Evolutionary conservation across 2,888 invertebrate species (phyloP), one percentile per base, ranked within the genome.

Genomic region (Dolichomitus sp.): DNA sequence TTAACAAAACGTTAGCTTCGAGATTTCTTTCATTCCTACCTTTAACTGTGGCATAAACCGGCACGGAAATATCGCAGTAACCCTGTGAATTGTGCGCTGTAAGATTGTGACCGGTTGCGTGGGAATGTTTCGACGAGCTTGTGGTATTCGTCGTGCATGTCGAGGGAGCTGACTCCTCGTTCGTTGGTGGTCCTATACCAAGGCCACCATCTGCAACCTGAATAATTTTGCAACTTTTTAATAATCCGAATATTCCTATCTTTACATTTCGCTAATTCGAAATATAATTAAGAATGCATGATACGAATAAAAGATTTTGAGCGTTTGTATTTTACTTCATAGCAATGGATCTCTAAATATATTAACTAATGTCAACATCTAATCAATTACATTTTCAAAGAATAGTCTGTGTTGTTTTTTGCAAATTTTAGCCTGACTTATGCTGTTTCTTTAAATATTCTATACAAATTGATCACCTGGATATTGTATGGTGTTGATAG

Each of bases 11-110:
- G 7, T 7, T 1, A 37, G 9, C 0, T 37, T 37, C 37, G 37
- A 37, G 9, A 9, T 19, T 42, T 61, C 12, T 14, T 50, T 11
- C 2, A 27, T 17, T 59, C 45, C 23, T 77, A 90, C 90, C 99
- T 95, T 99, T 99, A 52, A 99, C 98, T 66, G 98, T 98, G 70
- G 99, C 98, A 94, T 98, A 99, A 33, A 99, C 99, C 74, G 99
- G 99, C 88, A 99, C 98, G 81, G 97, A 97, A 91, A 98, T 97
- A 94, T 98, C 97, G 94, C 97, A 97, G 94, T 98, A 98, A 89
- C 97, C 97, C 89, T 97, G 97, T 80, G 96, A 96, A 90, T 89
- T 94, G 91, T 94, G 88, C 87, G 94, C 87, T 85, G 94, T 89
- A 75, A 93, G 89, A 84, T 93, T 93, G 81, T 93, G 93, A 59